Evolutionary conservation across 2,113 vertebrate species (phyloP).

Genomic region (Hyaena hyaena): DNA sequence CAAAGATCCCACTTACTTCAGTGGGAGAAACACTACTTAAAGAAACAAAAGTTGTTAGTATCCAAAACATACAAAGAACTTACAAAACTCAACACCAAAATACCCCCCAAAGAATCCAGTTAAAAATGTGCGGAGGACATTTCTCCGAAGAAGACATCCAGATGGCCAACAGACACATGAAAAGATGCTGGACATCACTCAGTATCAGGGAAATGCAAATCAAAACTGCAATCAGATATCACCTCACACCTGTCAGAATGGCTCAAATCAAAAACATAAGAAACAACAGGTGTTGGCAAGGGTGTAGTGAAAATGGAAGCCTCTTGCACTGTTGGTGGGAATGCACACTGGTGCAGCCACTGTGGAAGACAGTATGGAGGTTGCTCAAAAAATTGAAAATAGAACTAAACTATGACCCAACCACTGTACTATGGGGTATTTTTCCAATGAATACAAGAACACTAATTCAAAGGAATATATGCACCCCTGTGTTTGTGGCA

Average conservation of each 20-base stretch:
- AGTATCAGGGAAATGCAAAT: not conserved
- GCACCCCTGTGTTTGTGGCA: not conserved
- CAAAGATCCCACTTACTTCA: not conserved
- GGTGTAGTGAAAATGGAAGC: not conserved
- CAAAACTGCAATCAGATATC: not conserved
- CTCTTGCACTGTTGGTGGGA: not conserved
- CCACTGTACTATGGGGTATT: not conserved
- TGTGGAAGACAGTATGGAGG: not conserved
- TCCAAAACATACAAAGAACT: not conserved
- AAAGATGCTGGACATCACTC: not conserved
- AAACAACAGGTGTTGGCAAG: not conserved
- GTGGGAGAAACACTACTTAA: not conserved
- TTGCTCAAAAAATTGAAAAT: not conserved
- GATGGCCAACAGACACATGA: not conserved
- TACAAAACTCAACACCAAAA: not conserved
- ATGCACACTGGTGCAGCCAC: not conserved
- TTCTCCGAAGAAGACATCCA: not conserved
- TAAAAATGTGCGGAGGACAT: not conserved
- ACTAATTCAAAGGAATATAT: not conserved
- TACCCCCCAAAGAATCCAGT: not conserved
- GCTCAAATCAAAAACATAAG: not conserved
- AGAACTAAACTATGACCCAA: not conserved
- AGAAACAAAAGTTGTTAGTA: not conserved
- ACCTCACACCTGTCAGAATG: not conserved
- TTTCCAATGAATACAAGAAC: not conserved